Conservation (phyloP, 2,797 vertebrate genomes). For the Novumbra hubbsi region DNA sequence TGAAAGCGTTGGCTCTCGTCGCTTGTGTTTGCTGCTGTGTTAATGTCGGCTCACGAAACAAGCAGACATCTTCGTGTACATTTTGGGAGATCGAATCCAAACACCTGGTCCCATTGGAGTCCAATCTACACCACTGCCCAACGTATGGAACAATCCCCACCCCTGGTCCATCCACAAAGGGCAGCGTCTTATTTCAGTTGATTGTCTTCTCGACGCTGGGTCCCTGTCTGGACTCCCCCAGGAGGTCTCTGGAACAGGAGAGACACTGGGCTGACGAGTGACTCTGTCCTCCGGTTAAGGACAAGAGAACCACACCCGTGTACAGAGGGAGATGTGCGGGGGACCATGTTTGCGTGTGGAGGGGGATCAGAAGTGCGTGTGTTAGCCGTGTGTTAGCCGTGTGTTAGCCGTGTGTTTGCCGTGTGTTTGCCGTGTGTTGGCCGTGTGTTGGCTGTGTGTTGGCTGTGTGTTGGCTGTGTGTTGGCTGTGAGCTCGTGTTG, state of each 20-base stretch:
- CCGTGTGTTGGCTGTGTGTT: slow-evolving; percentile 1
- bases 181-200: not conserved
- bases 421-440: not conserved
- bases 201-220: not conserved
- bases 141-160: no score
- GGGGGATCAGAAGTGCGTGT: not conserved
- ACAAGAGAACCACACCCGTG: not conserved
- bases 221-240: not conserved
- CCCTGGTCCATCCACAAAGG: not conserved
- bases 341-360: not conserved
- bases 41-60: no score
- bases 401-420: not conserved
- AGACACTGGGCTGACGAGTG: slow-evolving; percentile 41
- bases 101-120: no score
- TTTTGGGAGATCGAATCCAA: no score
- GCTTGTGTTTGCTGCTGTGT: no score
- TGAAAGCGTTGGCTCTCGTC: no score
- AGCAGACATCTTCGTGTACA: no score
- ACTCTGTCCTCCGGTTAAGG: slow-evolving; percentile 14
- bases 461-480: slow-evolving; percentile 27
- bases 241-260: slow-evolving; percentile 45
- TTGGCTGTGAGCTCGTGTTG: slow-evolving; percentile 9
- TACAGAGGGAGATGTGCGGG: not conserved
- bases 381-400: not conserved
- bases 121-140: no score